These are phyloP conservation scores for Tillus elongatus DNA, from an alignment of 2,888 invertebrate species.

Conservation along the genomic window DNA sequence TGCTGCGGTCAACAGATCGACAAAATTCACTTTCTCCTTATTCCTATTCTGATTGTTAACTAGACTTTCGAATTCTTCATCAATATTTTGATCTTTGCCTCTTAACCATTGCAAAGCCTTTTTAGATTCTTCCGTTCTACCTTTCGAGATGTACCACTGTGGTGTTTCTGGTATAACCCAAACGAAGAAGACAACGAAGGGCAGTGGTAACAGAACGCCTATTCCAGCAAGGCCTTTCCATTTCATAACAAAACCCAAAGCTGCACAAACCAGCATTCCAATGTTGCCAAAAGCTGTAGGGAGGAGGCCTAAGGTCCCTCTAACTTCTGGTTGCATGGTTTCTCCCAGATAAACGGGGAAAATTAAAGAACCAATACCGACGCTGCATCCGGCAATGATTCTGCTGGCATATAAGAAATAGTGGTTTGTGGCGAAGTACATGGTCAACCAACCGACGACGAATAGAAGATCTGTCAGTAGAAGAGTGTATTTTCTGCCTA, in stretches of 20 bases:
- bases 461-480: slow-evolving; percentile 70
- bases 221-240: slow-evolving; percentile 77
- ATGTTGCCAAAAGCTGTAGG: slow-evolving; percentile 84
- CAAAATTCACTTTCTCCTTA: slow-evolving; percentile 51
- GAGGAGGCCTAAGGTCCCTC: slow-evolving; percentile 80
- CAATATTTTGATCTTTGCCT: slow-evolving; percentile 66
- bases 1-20: slow-evolving; percentile 57
- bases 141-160: slow-evolving; percentile 77
- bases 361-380: slow-evolving; percentile 77
- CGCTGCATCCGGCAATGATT: slow-evolving; percentile 75
- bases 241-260: slow-evolving; percentile 65
- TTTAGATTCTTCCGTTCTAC: slow-evolving; percentile 63
- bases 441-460: slow-evolving; percentile 72
- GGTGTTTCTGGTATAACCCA: slow-evolving; percentile 87
- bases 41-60: slow-evolving; percentile 62
- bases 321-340: slow-evolving; percentile 82
- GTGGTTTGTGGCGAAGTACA: slow-evolving; percentile 65
- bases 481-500: slow-evolving; percentile 75
- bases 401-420: slow-evolving; percentile 73
- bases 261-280: slow-evolving; percentile 70
- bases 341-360: slow-evolving; percentile 91
- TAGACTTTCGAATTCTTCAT: slow-evolving; percentile 66
- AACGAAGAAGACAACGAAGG: slow-evolving; percentile 65
- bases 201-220: slow-evolving; percentile 66
- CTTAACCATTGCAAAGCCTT: slow-evolving; percentile 75